Evolutionary conservation across 2,888 invertebrate genomes (phyloP).

Genomic region (Chaetogeoica ovagalla): DNA sequence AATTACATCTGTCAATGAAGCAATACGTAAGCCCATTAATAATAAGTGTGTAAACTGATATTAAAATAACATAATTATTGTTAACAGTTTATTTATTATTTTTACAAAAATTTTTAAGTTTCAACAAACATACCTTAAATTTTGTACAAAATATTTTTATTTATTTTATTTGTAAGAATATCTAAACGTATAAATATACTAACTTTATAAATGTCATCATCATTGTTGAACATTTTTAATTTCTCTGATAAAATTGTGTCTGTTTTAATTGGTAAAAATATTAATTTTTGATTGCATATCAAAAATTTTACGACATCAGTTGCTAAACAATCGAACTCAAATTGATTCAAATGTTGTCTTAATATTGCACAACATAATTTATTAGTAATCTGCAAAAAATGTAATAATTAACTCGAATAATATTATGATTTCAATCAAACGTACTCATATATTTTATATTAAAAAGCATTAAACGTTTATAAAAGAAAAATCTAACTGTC

Average conservation of each 20-base stretch:
- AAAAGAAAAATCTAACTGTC: no score
- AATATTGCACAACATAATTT: slow-evolving; percentile 41
- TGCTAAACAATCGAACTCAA: slow-evolving; percentile 48
- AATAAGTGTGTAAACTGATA: no score
- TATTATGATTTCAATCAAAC: no score
- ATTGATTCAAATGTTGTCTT: slow-evolving; percentile 44
- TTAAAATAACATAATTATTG: no score
- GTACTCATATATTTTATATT: no score
- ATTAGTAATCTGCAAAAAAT: slow-evolving; percentile 21
- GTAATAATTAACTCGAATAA: neutral
- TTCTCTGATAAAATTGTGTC: slow-evolving; percentile 46
- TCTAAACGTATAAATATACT: neutral
- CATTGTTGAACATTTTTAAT: slow-evolving; percentile 17
- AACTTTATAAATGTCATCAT: slow-evolving; percentile 18
- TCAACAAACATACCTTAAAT: no score
- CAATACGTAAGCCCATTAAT: no score
- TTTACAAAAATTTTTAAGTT: no score
- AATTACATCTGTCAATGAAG: no score
- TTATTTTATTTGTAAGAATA: neutral
- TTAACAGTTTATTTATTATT: no score
- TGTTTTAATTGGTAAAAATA: slow-evolving; percentile 46
- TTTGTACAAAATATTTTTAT: neutral
- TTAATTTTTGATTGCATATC: slow-evolving; percentile 13
- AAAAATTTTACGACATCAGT: slow-evolving; percentile 47
- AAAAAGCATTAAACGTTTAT: no score